Evolutionary conservation across 1,140 invertebrate species (phyloP).

Genomic region (Probaryconus sp.): DNA sequence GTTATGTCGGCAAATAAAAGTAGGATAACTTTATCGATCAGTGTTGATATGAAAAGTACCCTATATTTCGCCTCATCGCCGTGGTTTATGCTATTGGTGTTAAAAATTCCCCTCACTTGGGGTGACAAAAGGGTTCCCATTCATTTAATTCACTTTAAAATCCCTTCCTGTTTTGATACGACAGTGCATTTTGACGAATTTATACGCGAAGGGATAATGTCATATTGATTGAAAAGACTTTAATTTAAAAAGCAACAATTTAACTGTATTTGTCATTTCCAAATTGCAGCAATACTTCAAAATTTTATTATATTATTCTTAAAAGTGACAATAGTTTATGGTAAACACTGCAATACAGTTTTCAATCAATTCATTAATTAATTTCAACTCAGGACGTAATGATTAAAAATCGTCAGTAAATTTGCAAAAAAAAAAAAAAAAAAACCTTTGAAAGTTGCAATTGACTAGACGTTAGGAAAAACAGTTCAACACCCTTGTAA

Average conservation of each 20-base stretch:
- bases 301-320: no score
- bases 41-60: constrained; percentile 40
- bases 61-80: constrained; percentile 32
- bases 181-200: constrained; percentile 44
- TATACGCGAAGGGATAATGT: constrained; percentile 11
- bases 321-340: no score
- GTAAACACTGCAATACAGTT: no score
- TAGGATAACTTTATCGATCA: constrained; percentile 42
- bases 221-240: constrained; percentile 31
- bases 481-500: no score
- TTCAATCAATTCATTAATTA: no score
- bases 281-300: no score
- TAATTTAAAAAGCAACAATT: constrained; percentile 48
- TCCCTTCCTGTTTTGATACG: constrained; percentile 59
- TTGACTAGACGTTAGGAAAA: no score
- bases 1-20: constrained; percentile 14
- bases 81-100: constrained; percentile 41
- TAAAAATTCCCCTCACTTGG: constrained; percentile 47
- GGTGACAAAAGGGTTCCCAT: constrained; percentile 63
- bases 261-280: constrained; percentile 5
- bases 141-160: constrained; percentile 77
- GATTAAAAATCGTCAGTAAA: no score
- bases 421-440: no score
- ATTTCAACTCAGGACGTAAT: no score
- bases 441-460: no score